phyloP scores from a whole-genome alignment of 2,888 invertebrate genomes.

The Drosophila koepferae region DNA sequence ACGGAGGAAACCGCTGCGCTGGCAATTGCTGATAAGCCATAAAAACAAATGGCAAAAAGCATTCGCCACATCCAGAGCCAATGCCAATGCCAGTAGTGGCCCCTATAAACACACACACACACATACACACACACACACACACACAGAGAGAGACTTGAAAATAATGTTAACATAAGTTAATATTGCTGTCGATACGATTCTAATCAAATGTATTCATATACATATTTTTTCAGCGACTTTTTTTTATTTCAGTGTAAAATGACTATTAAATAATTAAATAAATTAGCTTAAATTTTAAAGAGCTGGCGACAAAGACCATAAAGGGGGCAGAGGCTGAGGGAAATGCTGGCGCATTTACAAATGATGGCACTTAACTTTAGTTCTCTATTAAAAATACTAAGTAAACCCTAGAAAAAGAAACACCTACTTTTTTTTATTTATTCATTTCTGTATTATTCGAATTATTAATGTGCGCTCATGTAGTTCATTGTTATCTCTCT shows the following conservation, averaged over 20 bases:
- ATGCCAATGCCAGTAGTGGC: constrained; percentile 23
- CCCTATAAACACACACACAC: constrained; percentile 26
- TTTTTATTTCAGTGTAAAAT: no score
- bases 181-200: constrained; percentile 21
- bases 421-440: no score
- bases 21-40: constrained; percentile 74
- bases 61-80: constrained; percentile 28
- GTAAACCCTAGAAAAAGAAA: background rate
- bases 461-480: constrained; percentile 3
- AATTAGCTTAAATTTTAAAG: constrained; percentile 51
- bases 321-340: no score
- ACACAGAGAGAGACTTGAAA: background rate
- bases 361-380: constrained; percentile 7
- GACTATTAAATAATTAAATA: no score
- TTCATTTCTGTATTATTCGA: background rate
- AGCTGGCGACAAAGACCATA: background rate
- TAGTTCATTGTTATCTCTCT: background rate
- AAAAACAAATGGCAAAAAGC: constrained; percentile 72
- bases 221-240: no score
- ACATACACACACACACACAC: background rate
- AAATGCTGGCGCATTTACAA: background rate
- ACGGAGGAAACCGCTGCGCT: constrained; percentile 38
- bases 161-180: background rate
- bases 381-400: constrained; percentile 5
- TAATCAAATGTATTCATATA: background rate